Evolutionary conservation across 2,888 invertebrate genomes (phyloP).

Genomic region (Lycaena phlaeas): DNA sequence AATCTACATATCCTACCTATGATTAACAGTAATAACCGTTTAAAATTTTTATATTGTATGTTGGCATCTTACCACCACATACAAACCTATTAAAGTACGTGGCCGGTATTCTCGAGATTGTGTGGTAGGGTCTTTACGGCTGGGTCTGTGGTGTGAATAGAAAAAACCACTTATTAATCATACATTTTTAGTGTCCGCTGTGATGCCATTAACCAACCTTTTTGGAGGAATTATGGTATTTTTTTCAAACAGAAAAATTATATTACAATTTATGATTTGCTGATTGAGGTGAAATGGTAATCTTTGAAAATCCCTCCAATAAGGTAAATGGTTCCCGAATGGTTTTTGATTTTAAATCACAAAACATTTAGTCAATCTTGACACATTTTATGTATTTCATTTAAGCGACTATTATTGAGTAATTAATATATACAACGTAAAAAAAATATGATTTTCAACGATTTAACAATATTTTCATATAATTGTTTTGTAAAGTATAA

Average conservation of each 20-base stretch:
- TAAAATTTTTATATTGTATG: constrained; percentile 41
- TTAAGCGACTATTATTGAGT: too few species aligned
- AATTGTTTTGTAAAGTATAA: too few species aligned
- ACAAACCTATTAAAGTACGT: constrained; percentile 58
- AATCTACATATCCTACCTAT: constrained; percentile 1
- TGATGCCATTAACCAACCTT: constrained; percentile 20
- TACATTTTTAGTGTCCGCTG: constrained; percentile 19
- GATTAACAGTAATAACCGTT: constrained; percentile 1
- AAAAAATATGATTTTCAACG: too few species aligned
- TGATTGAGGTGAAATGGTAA: background rate
- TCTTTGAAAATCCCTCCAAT: background rate
- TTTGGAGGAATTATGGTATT: constrained; percentile 23
- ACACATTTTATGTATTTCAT: background rate
- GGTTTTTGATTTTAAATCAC: background rate
- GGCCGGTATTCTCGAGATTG: constrained; percentile 33
- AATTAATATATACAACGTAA: too few species aligned
- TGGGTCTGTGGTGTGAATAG: constrained; percentile 56
- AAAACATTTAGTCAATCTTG: background rate
- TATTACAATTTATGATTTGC: background rate
- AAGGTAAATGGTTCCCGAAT: background rate
- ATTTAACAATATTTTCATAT: background rate
- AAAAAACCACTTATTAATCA: constrained; percentile 59
- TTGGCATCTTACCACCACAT: constrained; percentile 72
- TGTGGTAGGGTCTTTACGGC: constrained; percentile 50
- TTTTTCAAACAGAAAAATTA: background rate